phyloP scores from a whole-genome alignment of 2,888 invertebrate species.

The Drosophila neonasuta region DNA sequence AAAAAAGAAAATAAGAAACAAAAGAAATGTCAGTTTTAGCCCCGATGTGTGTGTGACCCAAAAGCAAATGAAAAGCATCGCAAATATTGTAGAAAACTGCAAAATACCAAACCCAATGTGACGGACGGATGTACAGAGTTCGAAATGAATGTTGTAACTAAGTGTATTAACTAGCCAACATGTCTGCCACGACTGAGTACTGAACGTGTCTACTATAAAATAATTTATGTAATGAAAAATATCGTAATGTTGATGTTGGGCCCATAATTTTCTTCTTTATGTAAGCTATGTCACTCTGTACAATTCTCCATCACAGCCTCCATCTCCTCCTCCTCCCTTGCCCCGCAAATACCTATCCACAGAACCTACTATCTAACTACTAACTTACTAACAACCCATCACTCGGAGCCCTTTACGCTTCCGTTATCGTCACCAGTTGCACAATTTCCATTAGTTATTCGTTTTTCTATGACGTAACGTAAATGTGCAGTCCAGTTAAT shows the following conservation, averaged over 20 bases:
- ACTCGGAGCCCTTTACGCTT: conserved; percentile 39
- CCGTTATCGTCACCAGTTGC: conserved; percentile 51
- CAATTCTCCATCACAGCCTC: conserved; percentile 22
- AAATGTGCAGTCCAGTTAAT: conserved; percentile 20
- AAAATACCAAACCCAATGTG: conserved; percentile 56
- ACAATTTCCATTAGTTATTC: conserved; percentile 43
- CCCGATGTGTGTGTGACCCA: conserved; percentile 52
- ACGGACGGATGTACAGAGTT: conserved; percentile 77
- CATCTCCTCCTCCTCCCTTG: not conserved
- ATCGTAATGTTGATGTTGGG: conserved; percentile 82
- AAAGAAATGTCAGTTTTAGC: conserved; percentile 41
- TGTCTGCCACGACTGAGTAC: conserved; percentile 66
- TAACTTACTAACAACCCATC: conserved; percentile 30
- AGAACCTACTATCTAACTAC: conserved; percentile 20
- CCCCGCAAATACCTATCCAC: conserved; percentile 38
- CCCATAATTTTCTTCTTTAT: conserved; percentile 63
- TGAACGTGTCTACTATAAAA: conserved; percentile 80
- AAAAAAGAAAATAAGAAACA: conserved; percentile 9
- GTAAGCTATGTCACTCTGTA: conserved; percentile 51
- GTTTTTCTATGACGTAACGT: conserved; percentile 8
- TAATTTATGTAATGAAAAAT: conserved; percentile 82
- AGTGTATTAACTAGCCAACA: conserved; percentile 59
- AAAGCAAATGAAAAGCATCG: conserved; percentile 17
- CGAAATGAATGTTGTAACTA: conserved; percentile 71
- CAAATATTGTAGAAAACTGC: conserved; percentile 5